Percentiles rank a stretch among this genome's conserved stretches.
Evolutionary conservation across 2,113 vertebrate species (phyloP).

Genomic region (Riparia riparia): DNA sequence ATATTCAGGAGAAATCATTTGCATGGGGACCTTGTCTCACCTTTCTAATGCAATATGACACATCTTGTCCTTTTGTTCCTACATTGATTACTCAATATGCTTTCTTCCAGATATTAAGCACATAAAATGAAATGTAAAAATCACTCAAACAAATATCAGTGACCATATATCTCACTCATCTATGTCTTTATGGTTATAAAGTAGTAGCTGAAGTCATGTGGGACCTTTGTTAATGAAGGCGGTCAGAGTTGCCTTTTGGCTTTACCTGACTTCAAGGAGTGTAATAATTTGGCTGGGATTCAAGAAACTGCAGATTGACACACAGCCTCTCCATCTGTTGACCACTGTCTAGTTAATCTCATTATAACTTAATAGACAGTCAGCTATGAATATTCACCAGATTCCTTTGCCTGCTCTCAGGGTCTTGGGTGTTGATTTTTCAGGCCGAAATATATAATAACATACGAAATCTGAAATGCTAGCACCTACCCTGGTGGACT

Average conservation of each 20-base stretch:
- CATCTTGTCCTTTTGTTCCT: background rate
- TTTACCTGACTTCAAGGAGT: background rate
- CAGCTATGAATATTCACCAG: background rate
- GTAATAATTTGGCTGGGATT: background rate
- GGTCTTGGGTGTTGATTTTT: background rate
- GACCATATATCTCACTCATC: background rate
- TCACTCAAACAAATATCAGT: background rate
- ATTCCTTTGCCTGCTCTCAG: background rate
- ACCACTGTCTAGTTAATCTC: background rate
- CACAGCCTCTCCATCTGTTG: background rate
- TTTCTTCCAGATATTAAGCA: background rate
- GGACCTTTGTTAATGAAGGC: background rate
- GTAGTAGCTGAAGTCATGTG: conserved; percentile 8
- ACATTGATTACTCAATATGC: background rate
- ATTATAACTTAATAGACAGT: background rate
- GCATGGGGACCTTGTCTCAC: background rate
- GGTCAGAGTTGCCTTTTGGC: background rate
- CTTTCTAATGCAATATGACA: background rate
- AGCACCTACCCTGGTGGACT: background rate
- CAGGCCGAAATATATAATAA: background rate
- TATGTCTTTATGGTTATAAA: background rate
- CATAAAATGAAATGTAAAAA: conserved; percentile 23
- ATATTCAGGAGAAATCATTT: background rate
- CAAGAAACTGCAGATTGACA: background rate
- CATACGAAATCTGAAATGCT: background rate